Conservation (phyloP, 2,113 vertebrate species). For the Hippocampus guttulatus region DNA sequence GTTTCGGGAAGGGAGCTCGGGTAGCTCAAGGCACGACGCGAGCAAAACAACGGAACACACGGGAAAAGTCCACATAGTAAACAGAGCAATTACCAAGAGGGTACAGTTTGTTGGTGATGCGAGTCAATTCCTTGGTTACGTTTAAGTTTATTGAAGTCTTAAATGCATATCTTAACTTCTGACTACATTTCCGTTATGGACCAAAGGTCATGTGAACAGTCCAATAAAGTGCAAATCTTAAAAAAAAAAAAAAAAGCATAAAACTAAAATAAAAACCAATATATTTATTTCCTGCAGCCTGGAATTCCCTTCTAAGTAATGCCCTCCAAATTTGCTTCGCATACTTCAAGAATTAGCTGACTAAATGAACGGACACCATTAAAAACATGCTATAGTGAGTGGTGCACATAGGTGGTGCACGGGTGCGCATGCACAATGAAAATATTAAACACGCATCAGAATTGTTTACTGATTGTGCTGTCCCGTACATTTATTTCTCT, state of each 20-base stretch:
- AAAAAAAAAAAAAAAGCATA: background rate
- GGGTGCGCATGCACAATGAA: too few relatives aligned
- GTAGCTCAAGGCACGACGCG: background rate
- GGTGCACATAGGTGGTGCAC: too few relatives aligned
- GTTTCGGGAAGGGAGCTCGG: conserved; percentile 23
- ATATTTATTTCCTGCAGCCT: too few relatives aligned
- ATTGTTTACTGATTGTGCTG: too few relatives aligned
- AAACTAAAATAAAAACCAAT: background rate
- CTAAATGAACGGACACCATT: background rate
- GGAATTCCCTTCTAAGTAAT: background rate
- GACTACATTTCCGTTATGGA: background rate
- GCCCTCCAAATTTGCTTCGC: background rate
- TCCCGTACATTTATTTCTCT: too few relatives aligned
- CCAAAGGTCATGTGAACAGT: background rate
- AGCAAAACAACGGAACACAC: conserved; percentile 29
- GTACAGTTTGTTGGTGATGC: background rate
- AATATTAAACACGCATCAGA: too few relatives aligned
- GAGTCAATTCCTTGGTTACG: background rate
- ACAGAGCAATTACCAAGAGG: conserved; percentile 11
- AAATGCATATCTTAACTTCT: background rate
- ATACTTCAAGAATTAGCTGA: background rate
- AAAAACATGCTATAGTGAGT: too few relatives aligned
- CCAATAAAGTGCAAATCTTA: background rate
- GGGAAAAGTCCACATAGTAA: conserved; percentile 29
- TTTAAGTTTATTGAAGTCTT: background rate